Conservation (phyloP, 2,888 invertebrate genomes). For the Tanypteryx hageni region DNA sequence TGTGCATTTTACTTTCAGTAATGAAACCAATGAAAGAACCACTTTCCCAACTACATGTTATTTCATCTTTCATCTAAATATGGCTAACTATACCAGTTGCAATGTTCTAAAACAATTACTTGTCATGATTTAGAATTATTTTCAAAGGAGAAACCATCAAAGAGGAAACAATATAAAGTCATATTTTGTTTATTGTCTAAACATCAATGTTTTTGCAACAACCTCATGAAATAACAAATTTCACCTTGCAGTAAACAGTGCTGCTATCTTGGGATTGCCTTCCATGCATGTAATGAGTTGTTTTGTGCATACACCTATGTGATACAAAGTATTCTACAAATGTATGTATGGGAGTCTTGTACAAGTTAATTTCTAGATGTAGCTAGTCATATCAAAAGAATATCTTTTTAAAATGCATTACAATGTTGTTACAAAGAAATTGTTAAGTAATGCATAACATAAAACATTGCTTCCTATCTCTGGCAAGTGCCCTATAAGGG, state of each 20-base stretch:
- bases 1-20: background rate
- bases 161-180: background rate
- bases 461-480: slow-evolving; percentile 37
- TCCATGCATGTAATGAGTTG: slow-evolving; percentile 25
- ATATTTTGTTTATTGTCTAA: slow-evolving; percentile 33
- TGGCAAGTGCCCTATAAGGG: slow-evolving; percentile 30
- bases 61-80: background rate
- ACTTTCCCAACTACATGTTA: background rate
- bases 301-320: slow-evolving; percentile 23
- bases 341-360: background rate
- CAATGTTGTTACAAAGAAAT: slow-evolving; percentile 43
- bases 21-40: background rate
- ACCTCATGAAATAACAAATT: background rate
- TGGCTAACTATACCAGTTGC: background rate
- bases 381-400: slow-evolving; percentile 13
- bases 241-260: background rate
- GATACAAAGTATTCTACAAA: slow-evolving; percentile 26
- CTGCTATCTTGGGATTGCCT: slow-evolving; percentile 24
- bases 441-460: slow-evolving; percentile 49
- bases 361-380: slow-evolving; percentile 21
- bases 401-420: slow-evolving; percentile 50
- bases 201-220: background rate
- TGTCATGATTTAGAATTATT: background rate
- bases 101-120: slow-evolving; percentile 31
- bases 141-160: background rate